A percentile compares a stretch with the other conserved stretches of the same genome.
Evolutionary conservation across 2,888 invertebrate species (phyloP).

Genomic region (Metallyticus violacea): DNA sequence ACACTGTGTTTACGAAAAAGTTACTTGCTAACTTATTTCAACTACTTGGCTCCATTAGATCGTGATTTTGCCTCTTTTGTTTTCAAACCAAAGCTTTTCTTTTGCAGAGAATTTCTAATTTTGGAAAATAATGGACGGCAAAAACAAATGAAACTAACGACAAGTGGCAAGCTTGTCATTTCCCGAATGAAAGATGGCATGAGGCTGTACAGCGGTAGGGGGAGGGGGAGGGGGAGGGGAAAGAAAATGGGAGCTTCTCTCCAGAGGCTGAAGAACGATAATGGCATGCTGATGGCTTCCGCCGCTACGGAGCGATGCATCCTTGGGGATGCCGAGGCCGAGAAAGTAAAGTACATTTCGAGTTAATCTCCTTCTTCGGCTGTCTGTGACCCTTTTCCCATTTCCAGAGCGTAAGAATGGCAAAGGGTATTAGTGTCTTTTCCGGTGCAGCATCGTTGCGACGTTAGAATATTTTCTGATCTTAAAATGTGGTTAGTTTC

Average conservation of each 20-base stretch:
- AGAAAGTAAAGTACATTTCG: neutral
- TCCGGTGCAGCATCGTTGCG: neutral
- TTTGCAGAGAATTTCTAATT: no score
- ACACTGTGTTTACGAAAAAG: no score
- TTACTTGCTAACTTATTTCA: no score
- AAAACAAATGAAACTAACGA: neutral
- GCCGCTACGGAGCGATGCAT: no score
- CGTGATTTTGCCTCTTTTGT: no score
- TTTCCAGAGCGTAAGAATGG: neutral
- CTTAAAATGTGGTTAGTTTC: no score
- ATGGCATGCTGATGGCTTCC: neutral
- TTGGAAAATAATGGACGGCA: no score
- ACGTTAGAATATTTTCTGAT: no score
- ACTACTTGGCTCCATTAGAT: no score
- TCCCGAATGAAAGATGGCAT: neutral
- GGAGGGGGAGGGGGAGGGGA: no score
- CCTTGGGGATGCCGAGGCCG: neutral
- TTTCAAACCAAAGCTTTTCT: no score
- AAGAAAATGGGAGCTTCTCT: neutral
- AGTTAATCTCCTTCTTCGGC: neutral
- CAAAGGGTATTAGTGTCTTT: neutral
- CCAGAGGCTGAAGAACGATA: neutral
- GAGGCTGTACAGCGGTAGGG: neutral
- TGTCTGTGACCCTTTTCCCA: neutral
- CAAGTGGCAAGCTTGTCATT: neutral